Percentiles rank a stretch among this genome's conserved stretches.
phyloP scores from a whole-genome alignment of 2,888 invertebrate genomes.

The Plusia festucae region DNA sequence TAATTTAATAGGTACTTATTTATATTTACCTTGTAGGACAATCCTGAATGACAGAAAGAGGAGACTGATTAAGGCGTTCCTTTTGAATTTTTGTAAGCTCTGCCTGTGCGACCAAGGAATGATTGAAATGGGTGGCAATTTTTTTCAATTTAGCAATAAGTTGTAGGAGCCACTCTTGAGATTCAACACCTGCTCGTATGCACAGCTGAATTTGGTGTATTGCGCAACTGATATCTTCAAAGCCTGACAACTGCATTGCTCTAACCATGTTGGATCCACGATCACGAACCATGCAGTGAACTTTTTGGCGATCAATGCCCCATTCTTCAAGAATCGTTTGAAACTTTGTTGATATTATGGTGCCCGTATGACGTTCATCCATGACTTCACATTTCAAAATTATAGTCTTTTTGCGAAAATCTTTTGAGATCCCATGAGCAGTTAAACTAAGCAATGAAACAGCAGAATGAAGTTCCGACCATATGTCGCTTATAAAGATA shows the following conservation, averaged over 20 bases:
- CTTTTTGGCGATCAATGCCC: constrained; percentile 35
- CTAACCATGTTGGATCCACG: constrained; percentile 41
- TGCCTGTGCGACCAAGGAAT: constrained; percentile 37
- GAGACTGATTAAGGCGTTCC: constrained; percentile 31
- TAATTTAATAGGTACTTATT: too few relatives aligned
- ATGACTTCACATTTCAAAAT: constrained; percentile 39
- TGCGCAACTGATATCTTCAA: constrained; percentile 32
- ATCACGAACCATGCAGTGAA: constrained; percentile 43
- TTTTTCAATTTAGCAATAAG: constrained; percentile 30
- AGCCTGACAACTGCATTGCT: constrained; percentile 35
- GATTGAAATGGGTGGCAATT: constrained; percentile 38
- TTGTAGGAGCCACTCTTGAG: constrained; percentile 28
- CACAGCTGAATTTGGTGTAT: constrained; percentile 36
- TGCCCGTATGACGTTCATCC: constrained; percentile 38
- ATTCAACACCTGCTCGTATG: constrained; percentile 22
- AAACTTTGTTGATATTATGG: constrained; percentile 30
- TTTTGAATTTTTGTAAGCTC: constrained; percentile 40
- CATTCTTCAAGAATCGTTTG: constrained; percentile 33
- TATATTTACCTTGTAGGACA: constrained; percentile 17
- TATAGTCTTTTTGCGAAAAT: constrained; percentile 28
- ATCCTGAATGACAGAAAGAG: constrained; percentile 28
- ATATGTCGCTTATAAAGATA: constrained; percentile 42
- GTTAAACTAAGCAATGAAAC: constrained; percentile 43
- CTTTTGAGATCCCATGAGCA: constrained; percentile 31
- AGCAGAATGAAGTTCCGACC: constrained; percentile 33